Evolutionary conservation across 1,140 invertebrate species (phyloP).

Genomic region (Drosophila baimaii): DNA sequence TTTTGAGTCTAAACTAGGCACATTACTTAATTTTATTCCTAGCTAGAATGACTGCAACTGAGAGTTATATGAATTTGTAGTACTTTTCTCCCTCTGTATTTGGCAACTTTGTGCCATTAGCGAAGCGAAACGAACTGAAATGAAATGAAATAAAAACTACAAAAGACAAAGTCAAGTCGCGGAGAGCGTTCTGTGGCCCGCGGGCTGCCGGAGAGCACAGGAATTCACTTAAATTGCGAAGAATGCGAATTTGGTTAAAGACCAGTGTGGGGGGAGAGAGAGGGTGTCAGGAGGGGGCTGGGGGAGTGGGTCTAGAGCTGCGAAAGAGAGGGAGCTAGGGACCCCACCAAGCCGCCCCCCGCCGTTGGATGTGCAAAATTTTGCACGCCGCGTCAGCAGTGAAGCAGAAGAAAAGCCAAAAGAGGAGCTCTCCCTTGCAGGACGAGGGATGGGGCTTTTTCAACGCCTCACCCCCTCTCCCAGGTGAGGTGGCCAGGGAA

Average conservation of each 20-base stretch:
- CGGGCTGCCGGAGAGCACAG: constrained; percentile 40
- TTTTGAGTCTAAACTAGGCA: background rate
- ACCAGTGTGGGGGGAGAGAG: background rate
- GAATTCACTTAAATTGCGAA: constrained; percentile 53
- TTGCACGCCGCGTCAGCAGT: constrained; percentile 32
- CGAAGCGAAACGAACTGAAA: constrained; percentile 47
- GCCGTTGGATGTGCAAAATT: constrained; percentile 44
- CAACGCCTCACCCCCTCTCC: background rate
- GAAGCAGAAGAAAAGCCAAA: constrained; percentile 4
- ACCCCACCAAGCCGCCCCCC: background rate
- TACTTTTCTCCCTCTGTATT: constrained; percentile 1
- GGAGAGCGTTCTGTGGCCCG: constrained; percentile 28
- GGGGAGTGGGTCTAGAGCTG: background rate
- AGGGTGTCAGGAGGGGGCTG: background rate
- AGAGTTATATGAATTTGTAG: too few relatives aligned
- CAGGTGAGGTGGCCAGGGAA: constrained; percentile 21
- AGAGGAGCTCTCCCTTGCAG: background rate
- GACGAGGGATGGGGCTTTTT: background rate
- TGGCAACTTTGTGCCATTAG: constrained; percentile 40
- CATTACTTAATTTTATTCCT: background rate
- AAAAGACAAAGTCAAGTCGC: constrained; percentile 52
- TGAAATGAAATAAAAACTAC: constrained; percentile 50
- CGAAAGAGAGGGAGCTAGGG: too few relatives aligned
- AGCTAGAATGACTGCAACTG: background rate
- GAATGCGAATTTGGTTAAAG: constrained; percentile 54